Evolutionary conservation across 2,888 invertebrate species (phyloP).

Genomic region (Aporophyla lueneburgensis): DNA sequence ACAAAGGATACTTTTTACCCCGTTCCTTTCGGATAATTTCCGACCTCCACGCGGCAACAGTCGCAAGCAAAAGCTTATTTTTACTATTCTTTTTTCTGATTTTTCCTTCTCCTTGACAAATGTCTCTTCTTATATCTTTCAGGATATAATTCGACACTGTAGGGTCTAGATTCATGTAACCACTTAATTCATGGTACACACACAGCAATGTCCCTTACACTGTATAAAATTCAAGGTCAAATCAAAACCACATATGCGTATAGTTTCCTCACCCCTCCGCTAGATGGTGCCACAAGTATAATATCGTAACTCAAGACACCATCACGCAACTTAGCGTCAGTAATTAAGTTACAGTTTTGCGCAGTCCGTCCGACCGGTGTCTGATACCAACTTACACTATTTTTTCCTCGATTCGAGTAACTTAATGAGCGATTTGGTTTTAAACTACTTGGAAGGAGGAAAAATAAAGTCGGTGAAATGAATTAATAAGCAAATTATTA

Average conservation of each 20-base stretch:
- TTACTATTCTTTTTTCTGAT: too few relatives aligned
- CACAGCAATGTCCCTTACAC: neutral
- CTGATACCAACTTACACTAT: conserved; percentile 37
- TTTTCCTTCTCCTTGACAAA: neutral
- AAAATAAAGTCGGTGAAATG: neutral
- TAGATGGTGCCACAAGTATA: conserved; percentile 47
- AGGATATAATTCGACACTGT: neutral
- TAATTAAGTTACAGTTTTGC: conserved; percentile 77
- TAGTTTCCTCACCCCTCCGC: conserved; percentile 9
- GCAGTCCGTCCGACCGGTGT: conserved; percentile 63
- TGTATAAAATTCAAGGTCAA: neutral
- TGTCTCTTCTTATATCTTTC: neutral
- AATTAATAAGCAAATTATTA: neutral
- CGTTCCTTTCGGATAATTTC: neutral
- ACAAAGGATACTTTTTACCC: neutral
- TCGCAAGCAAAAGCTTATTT: neutral
- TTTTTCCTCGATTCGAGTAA: neutral
- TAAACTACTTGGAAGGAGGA: neutral
- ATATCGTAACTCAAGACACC: neutral
- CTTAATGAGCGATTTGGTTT: neutral
- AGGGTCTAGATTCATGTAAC: neutral
- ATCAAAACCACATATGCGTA: neutral
- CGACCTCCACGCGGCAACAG: neutral
- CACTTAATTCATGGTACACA: neutral
- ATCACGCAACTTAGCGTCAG: conserved; percentile 36